Evolutionary conservation across 2,113 vertebrate species (phyloP).

Genomic region (Aegotheles bennettii): DNA sequence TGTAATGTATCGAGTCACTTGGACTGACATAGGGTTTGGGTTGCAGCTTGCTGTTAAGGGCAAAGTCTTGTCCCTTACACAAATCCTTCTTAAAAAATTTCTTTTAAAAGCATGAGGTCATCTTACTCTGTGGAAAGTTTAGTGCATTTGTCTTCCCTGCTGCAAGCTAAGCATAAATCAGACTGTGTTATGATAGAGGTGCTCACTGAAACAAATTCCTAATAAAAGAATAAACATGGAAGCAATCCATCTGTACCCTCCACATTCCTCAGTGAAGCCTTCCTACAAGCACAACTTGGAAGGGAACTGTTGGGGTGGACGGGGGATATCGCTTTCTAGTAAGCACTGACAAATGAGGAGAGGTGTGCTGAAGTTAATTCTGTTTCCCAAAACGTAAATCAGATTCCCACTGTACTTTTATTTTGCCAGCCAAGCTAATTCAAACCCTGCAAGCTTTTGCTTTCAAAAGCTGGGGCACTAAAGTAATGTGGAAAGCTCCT

Average conservation of each 20-base stretch:
- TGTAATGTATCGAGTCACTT: slow-evolving; percentile 4
- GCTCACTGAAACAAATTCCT: slow-evolving; percentile 34
- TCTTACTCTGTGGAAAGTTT: slow-evolving; percentile 1
- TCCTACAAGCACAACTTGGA: not conserved
- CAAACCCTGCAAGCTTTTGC: not conserved
- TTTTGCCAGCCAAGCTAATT: not conserved
- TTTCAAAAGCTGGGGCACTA: not conserved
- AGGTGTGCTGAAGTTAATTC: not conserved
- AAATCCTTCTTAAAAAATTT: not conserved
- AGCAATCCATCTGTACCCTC: slow-evolving; percentile 19
- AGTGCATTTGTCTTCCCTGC: not conserved
- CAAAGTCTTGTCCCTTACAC: not conserved
- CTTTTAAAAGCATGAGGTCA: not conserved
- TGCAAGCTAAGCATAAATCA: slow-evolving; percentile 42
- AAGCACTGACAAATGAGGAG: not conserved
- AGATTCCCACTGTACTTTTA: not conserved
- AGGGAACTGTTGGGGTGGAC: not conserved
- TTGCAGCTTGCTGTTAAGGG: not conserved
- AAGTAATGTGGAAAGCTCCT: not conserved
- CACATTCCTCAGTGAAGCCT: slow-evolving; percentile 6
- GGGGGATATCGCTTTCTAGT: not conserved
- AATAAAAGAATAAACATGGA: slow-evolving; percentile 42
- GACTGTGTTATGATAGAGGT: slow-evolving; percentile 37
- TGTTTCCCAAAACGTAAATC: not conserved
- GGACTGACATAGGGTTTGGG: not conserved